These are phyloP conservation scores for Urophycis tenuis DNA, from an alignment of 2,797 vertebrate species.

Conservation along the genomic window DNA sequence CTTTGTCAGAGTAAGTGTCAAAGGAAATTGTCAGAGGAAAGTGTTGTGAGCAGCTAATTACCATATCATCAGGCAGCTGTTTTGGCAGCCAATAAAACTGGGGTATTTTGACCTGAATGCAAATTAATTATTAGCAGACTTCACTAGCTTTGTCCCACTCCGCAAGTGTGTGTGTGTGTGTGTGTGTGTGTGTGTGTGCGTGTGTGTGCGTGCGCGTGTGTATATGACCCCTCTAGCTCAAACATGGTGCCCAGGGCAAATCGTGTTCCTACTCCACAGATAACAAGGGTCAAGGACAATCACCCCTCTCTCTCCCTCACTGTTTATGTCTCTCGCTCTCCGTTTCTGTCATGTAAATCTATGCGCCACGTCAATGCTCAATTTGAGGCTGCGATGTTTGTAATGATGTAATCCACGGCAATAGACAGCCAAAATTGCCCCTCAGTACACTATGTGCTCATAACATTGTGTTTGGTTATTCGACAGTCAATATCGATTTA, in stretches of 20 bases:
- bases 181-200: conserved; percentile 3
- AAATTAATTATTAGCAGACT: conserved; percentile 25
- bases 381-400: not conserved
- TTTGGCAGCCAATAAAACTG: conserved; percentile 42
- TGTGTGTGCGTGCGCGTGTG: not conserved
- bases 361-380: conserved; percentile 4
- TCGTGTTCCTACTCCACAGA: conserved; percentile 30
- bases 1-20: not conserved
- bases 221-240: not conserved
- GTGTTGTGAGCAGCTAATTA: conserved; percentile 36
- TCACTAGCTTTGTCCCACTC: conserved; percentile 3
- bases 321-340: not conserved
- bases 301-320: not conserved
- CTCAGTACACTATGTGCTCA: not conserved
- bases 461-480: not conserved
- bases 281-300: conserved; percentile 42
- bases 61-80: conserved; percentile 41
- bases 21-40: conserved; percentile 10
- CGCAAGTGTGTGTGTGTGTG: not conserved
- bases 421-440: not conserved
- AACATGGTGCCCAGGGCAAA: conserved; percentile 26
- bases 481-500: not conserved
- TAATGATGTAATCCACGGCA: not conserved
- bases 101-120: conserved; percentile 36
- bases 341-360: conserved; percentile 20